Conservation (phyloP, 2,797 vertebrate genomes). For the Premnoplex brunnescens region DNA sequence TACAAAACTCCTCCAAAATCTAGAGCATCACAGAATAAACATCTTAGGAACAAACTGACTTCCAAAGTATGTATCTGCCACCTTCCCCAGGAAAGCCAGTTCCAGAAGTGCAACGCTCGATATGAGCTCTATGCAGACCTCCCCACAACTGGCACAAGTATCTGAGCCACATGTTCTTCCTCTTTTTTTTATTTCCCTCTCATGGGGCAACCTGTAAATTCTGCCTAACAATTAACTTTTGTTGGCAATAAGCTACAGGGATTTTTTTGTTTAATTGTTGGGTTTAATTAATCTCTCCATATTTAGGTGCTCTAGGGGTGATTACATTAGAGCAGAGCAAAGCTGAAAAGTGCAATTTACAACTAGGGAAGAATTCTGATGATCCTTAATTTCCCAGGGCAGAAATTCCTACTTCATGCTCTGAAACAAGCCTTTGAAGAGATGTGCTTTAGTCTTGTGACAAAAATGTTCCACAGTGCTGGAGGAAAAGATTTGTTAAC, state of each 20-base stretch:
- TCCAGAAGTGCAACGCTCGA: rapidly evolving
- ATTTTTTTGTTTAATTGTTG: not conserved
- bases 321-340: conserved; percentile 1
- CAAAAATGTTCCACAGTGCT: not conserved
- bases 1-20: not conserved
- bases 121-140: not conserved
- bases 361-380: not conserved
- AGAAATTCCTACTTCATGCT: conserved; percentile 29
- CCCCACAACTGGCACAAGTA: not conserved
- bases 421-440: conserved; percentile 22
- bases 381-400: conserved; percentile 20
- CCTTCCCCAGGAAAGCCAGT: not conserved
- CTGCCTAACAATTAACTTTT: conserved; percentile 1
- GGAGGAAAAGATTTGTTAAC: conserved; percentile 34
- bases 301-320: not conserved
- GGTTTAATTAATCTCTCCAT: conserved; percentile 19
- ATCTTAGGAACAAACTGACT: not conserved
- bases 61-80: not conserved
- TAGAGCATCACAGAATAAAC: not conserved
- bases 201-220: not conserved
- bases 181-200: not conserved
- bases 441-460: conserved; percentile 5
- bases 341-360: conserved; percentile 4
- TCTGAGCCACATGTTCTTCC: not conserved
- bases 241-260: not conserved